A percentile compares a stretch with the other conserved stretches of the same genome.
Conservation (phyloP, 1,140 invertebrate species). For the Papilio aristodemus region DNA sequence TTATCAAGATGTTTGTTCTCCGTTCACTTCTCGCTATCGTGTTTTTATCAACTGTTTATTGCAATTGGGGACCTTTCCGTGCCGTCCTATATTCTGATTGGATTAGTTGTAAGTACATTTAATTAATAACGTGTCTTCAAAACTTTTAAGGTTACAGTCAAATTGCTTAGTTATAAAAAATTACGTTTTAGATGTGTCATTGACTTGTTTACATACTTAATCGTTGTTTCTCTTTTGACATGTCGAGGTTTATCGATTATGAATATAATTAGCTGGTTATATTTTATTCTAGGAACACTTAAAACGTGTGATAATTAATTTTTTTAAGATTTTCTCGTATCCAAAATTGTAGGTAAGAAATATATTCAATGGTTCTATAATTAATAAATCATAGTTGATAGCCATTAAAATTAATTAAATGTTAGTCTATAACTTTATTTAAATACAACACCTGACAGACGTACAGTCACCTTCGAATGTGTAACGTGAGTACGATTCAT, state of each 20-base stretch:
- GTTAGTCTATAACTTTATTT: too few species aligned
- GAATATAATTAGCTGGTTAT: neutral
- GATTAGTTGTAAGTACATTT: slow-evolving; percentile 29
- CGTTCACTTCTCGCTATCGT: slow-evolving; percentile 12
- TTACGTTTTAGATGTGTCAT: neutral
- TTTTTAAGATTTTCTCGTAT: too few species aligned
- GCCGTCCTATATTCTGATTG: slow-evolving; percentile 28
- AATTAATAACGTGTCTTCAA: neutral
- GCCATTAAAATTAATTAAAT: too few species aligned
- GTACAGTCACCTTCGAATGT: neutral
- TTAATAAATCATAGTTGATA: too few species aligned
- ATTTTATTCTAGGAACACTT: neutral
- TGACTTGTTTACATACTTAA: neutral
- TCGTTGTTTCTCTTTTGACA: neutral
- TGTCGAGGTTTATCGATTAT: neutral
- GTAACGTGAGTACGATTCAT: neutral
- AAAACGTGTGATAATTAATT: neutral
- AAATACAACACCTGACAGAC: too few species aligned
- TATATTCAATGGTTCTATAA: too few species aligned
- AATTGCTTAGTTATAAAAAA: neutral
- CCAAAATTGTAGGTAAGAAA: too few species aligned
- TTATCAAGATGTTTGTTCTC: slow-evolving; percentile 23
- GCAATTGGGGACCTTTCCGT: slow-evolving; percentile 33
- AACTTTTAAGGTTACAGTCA: too few species aligned
- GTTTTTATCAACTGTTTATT: slow-evolving; percentile 6